Evolutionary conservation across 2,888 invertebrate genomes (phyloP).

Genomic region (Anthophora plumipes): DNA sequence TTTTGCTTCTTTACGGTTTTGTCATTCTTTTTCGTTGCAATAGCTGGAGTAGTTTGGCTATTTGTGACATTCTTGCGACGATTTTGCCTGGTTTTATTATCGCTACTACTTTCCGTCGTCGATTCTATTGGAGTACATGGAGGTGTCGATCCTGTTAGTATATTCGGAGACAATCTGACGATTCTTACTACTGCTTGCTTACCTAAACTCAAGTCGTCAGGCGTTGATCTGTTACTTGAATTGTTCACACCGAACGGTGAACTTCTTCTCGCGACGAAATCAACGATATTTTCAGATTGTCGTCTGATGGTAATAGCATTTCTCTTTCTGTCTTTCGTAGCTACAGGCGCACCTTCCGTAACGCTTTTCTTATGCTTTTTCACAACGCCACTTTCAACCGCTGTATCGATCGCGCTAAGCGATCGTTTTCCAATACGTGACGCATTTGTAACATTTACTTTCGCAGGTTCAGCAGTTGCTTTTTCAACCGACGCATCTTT

Average conservation of each 20-base stretch:
- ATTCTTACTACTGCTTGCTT: constrained; percentile 18
- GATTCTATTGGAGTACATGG: background rate
- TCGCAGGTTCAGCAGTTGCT: background rate
- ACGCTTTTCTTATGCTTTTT: constrained; percentile 42
- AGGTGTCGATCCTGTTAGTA: background rate
- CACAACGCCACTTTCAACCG: background rate
- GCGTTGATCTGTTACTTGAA: background rate
- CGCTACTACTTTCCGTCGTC: background rate
- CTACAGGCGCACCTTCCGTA: background rate
- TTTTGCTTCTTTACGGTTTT: background rate
- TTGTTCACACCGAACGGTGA: constrained; percentile 6
- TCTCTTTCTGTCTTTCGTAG: constrained; percentile 5
- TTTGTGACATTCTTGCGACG: background rate
- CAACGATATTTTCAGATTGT: constrained; percentile 26
- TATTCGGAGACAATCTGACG: background rate
- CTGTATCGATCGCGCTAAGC: background rate
- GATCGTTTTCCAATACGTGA: constrained; percentile 33
- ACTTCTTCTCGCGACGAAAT: constrained; percentile 5
- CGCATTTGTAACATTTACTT: background rate
- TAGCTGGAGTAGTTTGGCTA: background rate
- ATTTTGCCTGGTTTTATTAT: background rate
- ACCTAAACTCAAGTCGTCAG: background rate
- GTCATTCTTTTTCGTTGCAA: background rate
- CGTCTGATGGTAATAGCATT: background rate
- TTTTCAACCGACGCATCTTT: constrained; percentile 21